phyloP scores from a whole-genome alignment of 2,888 invertebrate genomes.

The Spodoptera exigua region DNA sequence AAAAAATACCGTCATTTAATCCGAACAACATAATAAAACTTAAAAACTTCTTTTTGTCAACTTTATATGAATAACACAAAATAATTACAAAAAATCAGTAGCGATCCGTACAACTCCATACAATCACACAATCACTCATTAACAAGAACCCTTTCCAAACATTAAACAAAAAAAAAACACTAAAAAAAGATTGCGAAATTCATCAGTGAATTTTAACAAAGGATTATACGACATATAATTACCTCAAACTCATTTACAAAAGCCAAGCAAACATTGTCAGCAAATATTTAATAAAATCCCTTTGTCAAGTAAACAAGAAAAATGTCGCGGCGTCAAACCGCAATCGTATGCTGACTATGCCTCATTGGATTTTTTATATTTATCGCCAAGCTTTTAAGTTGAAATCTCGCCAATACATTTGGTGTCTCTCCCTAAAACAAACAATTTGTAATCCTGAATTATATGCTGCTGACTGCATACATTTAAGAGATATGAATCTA shows the following conservation, averaged over 20 bases:
- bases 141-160: slow-evolving; percentile 21
- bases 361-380: slow-evolving; percentile 82
- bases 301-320: slow-evolving; percentile 81
- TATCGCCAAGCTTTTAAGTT: slow-evolving; percentile 87
- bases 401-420: slow-evolving; percentile 87
- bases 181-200: slow-evolving; percentile 41
- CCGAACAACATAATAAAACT: too few species aligned
- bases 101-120: slow-evolving; percentile 17
- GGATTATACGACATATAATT: slow-evolving; percentile 73
- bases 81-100: slow-evolving; percentile 24
- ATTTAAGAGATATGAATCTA: slow-evolving; percentile 89
- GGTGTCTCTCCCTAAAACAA: slow-evolving; percentile 87
- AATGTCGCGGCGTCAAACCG: slow-evolving; percentile 67
- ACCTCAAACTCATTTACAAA: slow-evolving; percentile 80
- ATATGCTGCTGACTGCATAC: slow-evolving; percentile 89
- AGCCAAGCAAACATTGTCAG: slow-evolving; percentile 74
- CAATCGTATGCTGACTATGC: slow-evolving; percentile 77
- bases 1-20: too few species aligned
- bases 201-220: slow-evolving; percentile 53
- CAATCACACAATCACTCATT: slow-evolving; percentile 37
- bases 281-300: slow-evolving; percentile 75
- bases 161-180: slow-evolving; percentile 11
- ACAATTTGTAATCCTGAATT: slow-evolving; percentile 89
- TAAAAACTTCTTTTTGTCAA: too few species aligned
- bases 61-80: not conserved